Conservation (phyloP, 2,888 invertebrate species). For the Drosophila flavopinicola region DNA sequence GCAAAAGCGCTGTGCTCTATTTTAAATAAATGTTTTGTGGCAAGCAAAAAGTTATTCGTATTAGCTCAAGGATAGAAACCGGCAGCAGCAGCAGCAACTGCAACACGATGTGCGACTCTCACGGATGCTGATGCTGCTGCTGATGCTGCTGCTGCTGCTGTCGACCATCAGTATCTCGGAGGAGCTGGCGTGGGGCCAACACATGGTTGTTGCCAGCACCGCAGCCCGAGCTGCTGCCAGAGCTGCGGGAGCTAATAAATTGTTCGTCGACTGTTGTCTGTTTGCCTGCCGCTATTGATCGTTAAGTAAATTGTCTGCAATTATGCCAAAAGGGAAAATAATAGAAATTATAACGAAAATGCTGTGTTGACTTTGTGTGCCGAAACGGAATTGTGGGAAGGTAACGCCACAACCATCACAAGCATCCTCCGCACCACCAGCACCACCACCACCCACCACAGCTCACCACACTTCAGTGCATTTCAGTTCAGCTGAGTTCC, state of each 20-base stretch:
- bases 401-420: conserved; percentile 10
- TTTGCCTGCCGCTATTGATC: conserved; percentile 75
- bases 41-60: conserved; percentile 63
- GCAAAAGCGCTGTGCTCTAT: conserved; percentile 61
- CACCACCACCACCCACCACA: conserved; percentile 13
- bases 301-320: conserved; percentile 82
- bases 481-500: conserved; percentile 33
- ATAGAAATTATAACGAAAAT: conserved; percentile 81
- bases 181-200: conserved; percentile 64
- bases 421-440: conserved; percentile 11
- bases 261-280: conserved; percentile 58
- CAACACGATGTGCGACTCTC: conserved; percentile 53
- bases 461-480: conserved; percentile 19
- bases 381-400: conserved; percentile 65
- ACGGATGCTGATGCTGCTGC: conserved; percentile 45
- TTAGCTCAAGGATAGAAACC: conserved; percentile 71
- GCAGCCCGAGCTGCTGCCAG: conserved; percentile 19
- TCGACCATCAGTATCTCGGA: conserved; percentile 38
- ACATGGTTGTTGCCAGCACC: conserved; percentile 54
- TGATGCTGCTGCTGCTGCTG: conserved; percentile 16
- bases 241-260: conserved; percentile 81
- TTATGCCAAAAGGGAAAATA: conserved; percentile 82
- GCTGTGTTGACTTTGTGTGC: conserved; percentile 71
- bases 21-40: conserved; percentile 77
- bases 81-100: conserved; percentile 45